Conservation (phyloP, 2,113 vertebrate species). For the Scomber japonicus region DNA sequence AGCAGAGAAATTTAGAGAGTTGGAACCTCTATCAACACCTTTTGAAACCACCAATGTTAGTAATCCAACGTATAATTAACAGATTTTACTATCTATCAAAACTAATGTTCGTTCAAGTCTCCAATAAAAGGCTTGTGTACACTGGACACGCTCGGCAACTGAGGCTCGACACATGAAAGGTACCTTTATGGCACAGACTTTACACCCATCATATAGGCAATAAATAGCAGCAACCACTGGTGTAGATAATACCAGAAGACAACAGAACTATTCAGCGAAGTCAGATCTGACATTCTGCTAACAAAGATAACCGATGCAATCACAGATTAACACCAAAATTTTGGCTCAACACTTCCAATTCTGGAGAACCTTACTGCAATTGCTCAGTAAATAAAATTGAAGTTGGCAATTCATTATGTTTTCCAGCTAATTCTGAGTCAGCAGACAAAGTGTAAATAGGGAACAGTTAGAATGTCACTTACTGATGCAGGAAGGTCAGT, state of each 20-base stretch:
- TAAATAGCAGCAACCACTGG: conserved; percentile 1
- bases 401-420: background rate
- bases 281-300: background rate
- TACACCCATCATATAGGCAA: conserved; percentile 37
- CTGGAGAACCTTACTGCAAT: background rate
- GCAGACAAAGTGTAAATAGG: conserved; percentile 9
- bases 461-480: conserved; percentile 21
- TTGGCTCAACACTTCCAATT: background rate
- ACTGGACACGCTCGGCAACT: background rate
- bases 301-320: conserved; percentile 8
- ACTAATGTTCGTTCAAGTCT: too few species aligned
- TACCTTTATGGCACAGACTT: conserved; percentile 60
- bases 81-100: too few species aligned
- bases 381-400: background rate
- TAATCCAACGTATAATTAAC: too few species aligned
- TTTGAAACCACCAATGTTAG: too few species aligned
- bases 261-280: background rate
- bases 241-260: background rate
- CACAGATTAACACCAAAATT: background rate
- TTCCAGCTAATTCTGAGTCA: too few species aligned
- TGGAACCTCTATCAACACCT: too few species aligned
- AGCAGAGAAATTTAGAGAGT: too few species aligned
- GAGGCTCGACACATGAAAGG: background rate
- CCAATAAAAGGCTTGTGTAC: background rate
- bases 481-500: conserved; percentile 22